phyloP scores from a whole-genome alignment of 2,888 invertebrate genomes.

The Apotomis capreana region DNA sequence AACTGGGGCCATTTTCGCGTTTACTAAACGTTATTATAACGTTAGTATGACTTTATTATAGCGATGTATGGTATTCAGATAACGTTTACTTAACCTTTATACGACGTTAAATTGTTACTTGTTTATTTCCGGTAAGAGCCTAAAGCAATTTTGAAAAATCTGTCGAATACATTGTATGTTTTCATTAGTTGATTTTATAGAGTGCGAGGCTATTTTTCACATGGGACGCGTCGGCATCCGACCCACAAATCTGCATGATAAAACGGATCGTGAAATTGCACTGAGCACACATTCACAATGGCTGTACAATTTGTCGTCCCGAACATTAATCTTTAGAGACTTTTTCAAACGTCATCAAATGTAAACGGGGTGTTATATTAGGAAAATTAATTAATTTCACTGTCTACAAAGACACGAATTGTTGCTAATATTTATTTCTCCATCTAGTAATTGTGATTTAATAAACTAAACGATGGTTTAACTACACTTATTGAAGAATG shows the following conservation, averaged over 20 bases:
- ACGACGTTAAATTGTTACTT: too few relatives aligned
- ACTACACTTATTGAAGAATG: too few relatives aligned
- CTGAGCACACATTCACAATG: conserved; percentile 54
- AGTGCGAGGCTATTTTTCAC: conserved; percentile 11
- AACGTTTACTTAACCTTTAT: too few relatives aligned
- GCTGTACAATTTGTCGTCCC: conserved; percentile 70
- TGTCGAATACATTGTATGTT: background rate
- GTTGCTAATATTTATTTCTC: too few relatives aligned
- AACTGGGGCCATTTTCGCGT: too few relatives aligned
- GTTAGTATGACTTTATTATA: too few relatives aligned
- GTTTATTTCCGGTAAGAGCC: background rate
- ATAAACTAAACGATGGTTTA: too few relatives aligned
- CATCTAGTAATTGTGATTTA: too few relatives aligned
- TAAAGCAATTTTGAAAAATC: background rate
- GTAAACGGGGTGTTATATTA: background rate
- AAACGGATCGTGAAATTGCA: conserved; percentile 28
- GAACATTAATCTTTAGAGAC: conserved; percentile 62
- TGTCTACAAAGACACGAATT: too few relatives aligned
- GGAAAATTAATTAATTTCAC: background rate
- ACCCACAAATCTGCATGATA: conserved; percentile 54
- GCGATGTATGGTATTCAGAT: too few relatives aligned
- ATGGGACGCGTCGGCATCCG: conserved; percentile 8
- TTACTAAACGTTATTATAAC: too few relatives aligned
- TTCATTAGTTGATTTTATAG: conserved; percentile 19
- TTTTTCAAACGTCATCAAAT: conserved; percentile 67